A percentile compares a stretch with the other conserved stretches of the same genome.
phyloP scores from a whole-genome alignment of 2,797 vertebrate species.

The Amazonetta brasiliensis region DNA sequence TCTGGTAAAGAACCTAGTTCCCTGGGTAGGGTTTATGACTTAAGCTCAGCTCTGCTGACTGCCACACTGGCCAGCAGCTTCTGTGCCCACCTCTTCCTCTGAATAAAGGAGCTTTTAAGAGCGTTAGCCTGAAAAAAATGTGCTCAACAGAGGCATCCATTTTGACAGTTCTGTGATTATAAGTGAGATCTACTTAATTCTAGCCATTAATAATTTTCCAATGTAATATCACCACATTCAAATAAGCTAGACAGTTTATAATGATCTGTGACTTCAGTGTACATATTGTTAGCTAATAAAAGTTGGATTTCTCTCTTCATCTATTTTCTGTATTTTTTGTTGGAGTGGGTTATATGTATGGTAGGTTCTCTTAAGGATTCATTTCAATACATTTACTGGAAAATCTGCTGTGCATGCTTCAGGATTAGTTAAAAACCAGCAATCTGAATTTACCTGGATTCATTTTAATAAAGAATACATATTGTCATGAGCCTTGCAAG shows the following conservation, averaged over 20 bases:
- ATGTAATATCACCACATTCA: background rate
- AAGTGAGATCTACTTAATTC: background rate
- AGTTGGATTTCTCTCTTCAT: background rate
- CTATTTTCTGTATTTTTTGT: background rate
- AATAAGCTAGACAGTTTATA: background rate
- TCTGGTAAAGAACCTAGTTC: background rate
- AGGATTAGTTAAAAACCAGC: background rate
- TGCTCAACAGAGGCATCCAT: background rate
- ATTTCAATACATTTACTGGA: background rate
- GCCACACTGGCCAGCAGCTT: background rate
- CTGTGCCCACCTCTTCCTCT: background rate
- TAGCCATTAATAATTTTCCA: background rate
- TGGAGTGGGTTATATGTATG: background rate
- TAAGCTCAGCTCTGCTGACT: background rate
- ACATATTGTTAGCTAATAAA: background rate
- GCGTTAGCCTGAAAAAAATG: background rate
- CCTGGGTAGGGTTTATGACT: accelerated
- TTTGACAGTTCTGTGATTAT: background rate
- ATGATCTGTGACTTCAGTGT: background rate
- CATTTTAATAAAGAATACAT: background rate
- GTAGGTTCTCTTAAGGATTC: background rate
- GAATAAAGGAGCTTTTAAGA: background rate
- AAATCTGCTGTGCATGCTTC: background rate
- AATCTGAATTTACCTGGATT: background rate
- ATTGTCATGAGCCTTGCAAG: background rate